phyloP scores from a whole-genome alignment of 2,113 vertebrate species.

The Romanogobio albipinnatus region DNA sequence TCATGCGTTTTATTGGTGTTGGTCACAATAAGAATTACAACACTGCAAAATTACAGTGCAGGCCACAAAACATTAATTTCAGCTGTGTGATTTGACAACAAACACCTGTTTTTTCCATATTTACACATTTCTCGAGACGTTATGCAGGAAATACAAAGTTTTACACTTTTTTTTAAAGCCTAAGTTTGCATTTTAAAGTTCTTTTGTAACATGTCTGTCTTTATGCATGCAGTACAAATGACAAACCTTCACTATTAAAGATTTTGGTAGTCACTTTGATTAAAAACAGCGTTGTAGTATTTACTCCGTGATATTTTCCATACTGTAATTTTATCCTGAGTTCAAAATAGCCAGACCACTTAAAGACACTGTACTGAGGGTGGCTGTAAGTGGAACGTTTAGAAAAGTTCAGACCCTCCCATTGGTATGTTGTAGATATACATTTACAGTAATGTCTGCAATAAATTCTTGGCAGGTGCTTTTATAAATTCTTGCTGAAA shows the following conservation, averaged over 20 bases:
- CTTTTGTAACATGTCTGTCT: background rate
- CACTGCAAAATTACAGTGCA: background rate
- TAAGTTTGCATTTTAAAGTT: background rate
- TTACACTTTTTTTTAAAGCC: background rate
- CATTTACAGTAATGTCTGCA: conserved; percentile 59
- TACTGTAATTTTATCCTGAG: conserved; percentile 81
- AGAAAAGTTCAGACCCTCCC: conserved; percentile 61
- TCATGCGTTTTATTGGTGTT: background rate
- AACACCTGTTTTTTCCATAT: background rate
- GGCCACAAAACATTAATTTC: background rate
- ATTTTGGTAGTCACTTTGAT: background rate
- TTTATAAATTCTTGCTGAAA: background rate
- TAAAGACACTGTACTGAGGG: conserved; percentile 68
- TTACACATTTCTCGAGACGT: background rate
- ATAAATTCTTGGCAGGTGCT: conserved; percentile 39
- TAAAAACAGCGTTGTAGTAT: conserved; percentile 60
- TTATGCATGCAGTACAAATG: background rate
- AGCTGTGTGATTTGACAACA: background rate
- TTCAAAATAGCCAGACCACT: conserved; percentile 80
- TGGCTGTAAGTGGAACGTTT: conserved; percentile 77
- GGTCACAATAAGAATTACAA: background rate
- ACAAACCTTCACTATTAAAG: background rate
- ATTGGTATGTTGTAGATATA: conserved; percentile 60
- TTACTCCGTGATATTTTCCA: conserved; percentile 82
- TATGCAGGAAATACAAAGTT: no score